Evolutionary conservation across 2,888 invertebrate genomes (phyloP).

Genomic region (Athalia cordata): DNA sequence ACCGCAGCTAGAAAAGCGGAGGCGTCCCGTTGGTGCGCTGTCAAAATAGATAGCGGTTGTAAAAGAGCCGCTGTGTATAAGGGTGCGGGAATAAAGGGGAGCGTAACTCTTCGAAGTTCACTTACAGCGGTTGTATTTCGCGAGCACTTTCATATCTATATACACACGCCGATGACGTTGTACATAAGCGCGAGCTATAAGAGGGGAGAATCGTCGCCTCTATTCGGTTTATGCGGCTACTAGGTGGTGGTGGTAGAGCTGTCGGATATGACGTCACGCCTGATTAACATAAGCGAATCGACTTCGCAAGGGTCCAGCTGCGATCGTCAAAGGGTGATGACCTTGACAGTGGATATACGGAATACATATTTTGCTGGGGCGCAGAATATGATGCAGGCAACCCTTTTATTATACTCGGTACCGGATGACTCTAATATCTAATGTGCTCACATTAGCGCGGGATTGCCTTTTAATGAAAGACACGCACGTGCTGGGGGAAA

Average conservation of each 20-base stretch:
- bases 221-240: not conserved
- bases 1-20: slow-evolving; percentile 58
- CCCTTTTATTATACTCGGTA: slow-evolving; percentile 66
- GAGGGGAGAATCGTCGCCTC: slow-evolving; percentile 30
- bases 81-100: slow-evolving; percentile 43
- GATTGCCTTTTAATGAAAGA: slow-evolving; percentile 39
- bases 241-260: not conserved
- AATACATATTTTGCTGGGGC: slow-evolving; percentile 34
- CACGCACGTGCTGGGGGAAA: not conserved
- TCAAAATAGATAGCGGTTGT: slow-evolving; percentile 73
- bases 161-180: slow-evolving; percentile 51
- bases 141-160: slow-evolving; percentile 42
- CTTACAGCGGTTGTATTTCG: slow-evolving; percentile 48
- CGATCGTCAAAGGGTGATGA: slow-evolving; percentile 56
- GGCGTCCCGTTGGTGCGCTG: slow-evolving; percentile 67
- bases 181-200: not conserved
- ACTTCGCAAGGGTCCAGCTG: slow-evolving; percentile 44
- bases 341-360: slow-evolving; percentile 45
- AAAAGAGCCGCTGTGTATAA: slow-evolving; percentile 38
- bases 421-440: slow-evolving; percentile 68
- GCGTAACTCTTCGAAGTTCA: slow-evolving; percentile 58
- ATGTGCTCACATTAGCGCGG: slow-evolving; percentile 67
- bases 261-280: slow-evolving; percentile 62
- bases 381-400: slow-evolving; percentile 55
- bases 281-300: slow-evolving; percentile 64